Conservation (phyloP, 2,888 invertebrate genomes). For the Yponomeuta cagnagella region DNA sequence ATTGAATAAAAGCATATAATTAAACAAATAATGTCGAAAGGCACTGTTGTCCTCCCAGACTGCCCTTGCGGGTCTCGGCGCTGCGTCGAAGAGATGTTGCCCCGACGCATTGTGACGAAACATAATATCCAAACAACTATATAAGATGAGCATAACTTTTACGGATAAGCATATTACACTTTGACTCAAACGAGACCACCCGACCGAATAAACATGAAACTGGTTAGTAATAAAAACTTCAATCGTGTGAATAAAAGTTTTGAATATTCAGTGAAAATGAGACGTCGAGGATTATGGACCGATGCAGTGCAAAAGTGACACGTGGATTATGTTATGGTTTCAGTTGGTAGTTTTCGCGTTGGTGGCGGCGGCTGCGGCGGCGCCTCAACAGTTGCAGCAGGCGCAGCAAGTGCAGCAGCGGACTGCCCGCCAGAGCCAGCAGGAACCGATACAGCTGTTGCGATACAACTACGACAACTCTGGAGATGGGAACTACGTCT, state of each 20-base stretch:
- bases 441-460: constrained; percentile 55
- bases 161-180: constrained; percentile 8
- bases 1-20: constrained; percentile 12
- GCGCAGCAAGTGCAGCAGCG: constrained; percentile 48
- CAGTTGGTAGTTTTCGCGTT: constrained; percentile 43
- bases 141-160: constrained; percentile 12
- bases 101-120: constrained; percentile 12
- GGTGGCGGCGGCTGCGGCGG: constrained; percentile 36
- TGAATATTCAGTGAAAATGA: constrained; percentile 8
- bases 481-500: constrained; percentile 63
- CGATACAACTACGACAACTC: constrained; percentile 71
- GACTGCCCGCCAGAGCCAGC: constrained; percentile 15
- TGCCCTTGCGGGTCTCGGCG: neutral
- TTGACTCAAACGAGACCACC: constrained; percentile 8
- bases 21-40: constrained; percentile 10
- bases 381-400: constrained; percentile 34
- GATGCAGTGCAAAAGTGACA: constrained; percentile 8
- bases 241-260: neutral
- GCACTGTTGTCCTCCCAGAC: neutral
- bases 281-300: neutral
- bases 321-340: constrained; percentile 21
- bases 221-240: constrained; percentile 27
- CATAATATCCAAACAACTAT: constrained; percentile 14
- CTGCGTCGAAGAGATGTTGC: neutral
- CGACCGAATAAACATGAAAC: constrained; percentile 26